phyloP scores from a whole-genome alignment of 2,113 vertebrate genomes.

The Stigmatopora argus region DNA sequence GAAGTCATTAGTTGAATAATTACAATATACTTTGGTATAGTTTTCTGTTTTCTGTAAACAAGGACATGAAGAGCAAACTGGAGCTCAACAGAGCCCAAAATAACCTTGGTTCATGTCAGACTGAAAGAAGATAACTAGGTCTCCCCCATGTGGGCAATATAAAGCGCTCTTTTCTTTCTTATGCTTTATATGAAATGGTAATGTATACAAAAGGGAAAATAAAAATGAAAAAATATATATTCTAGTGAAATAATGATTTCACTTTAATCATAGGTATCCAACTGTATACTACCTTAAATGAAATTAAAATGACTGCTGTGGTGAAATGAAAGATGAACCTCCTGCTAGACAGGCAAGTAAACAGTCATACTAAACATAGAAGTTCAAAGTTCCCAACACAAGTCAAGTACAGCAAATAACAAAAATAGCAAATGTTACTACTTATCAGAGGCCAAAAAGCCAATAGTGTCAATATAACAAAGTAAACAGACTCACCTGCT shows the following conservation, averaged over 20 bases:
- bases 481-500: slow-evolving; percentile 78
- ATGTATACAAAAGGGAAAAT: background rate
- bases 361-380: slow-evolving; percentile 59
- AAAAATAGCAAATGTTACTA: slow-evolving; percentile 30
- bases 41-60: no score
- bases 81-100: slow-evolving; percentile 33
- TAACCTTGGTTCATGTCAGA: slow-evolving; percentile 35
- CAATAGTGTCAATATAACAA: background rate
- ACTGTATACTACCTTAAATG: background rate
- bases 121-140: slow-evolving; percentile 37
- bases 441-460: background rate
- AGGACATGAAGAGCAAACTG: background rate
- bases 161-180: background rate
- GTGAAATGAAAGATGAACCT: slow-evolving; percentile 50
- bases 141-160: background rate
- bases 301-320: slow-evolving; percentile 10
- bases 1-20: background rate
- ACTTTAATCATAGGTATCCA: background rate
- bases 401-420: slow-evolving; percentile 9
- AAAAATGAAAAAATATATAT: background rate
- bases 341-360: slow-evolving; percentile 30
- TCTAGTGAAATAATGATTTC: background rate
- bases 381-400: slow-evolving; percentile 19
- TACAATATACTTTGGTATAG: background rate
- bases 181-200: background rate